Base-by-base conservation (phyloP, 2,888 invertebrate species). In the Clanis bilineata region DNA sequence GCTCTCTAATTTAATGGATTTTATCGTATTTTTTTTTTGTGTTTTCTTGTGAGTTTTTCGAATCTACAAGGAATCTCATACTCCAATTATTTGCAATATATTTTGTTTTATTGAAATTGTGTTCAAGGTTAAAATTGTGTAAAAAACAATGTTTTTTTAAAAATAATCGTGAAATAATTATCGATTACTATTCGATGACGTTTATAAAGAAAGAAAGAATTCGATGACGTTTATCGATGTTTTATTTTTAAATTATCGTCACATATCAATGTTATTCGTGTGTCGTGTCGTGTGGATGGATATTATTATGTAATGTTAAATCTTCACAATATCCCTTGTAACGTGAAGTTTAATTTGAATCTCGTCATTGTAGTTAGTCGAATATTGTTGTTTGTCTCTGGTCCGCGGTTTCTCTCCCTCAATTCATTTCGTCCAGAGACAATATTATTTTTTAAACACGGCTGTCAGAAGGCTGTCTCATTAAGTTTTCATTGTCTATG, bases 211-310 rank as follows among this genome's bases (percentile, higher is more conserved):
- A n/a, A n/a, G n/a, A n/a, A n/a, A n/a, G n/a, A n/a, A 38, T 45
- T 21, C 15, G 51, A 54, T 38, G 23, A 60, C 18, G n/a, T 25
- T 15, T 36, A 58, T 58, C 58, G 58, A 54, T 58, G 36, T 54
- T 51, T 54, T 54, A 43, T 59, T 66, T 76, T 73, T 57, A 69
- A 72, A 79, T 79, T 79, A 76, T 71, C 69, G 77, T 85, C 83
- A 90, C 91, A 91, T 91, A 91, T 90, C 91, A 91, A 75, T 80
- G 79, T 85, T 82, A 43, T 36, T 54, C 36, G 43, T 57, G 51
- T 58, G 87, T 90, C 88, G 86, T 90, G 90, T 90, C 87, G 88
- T 89, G 83, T 85, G 85, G 86, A 86, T 90, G 89, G 85, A 69
- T 41, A 28, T 56, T 45, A 44, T 15, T n/a, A n/a, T n/a, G n/a